Base-by-base conservation (phyloP, 1,140 invertebrate genomes). In the Drosophila pandora region DNA sequence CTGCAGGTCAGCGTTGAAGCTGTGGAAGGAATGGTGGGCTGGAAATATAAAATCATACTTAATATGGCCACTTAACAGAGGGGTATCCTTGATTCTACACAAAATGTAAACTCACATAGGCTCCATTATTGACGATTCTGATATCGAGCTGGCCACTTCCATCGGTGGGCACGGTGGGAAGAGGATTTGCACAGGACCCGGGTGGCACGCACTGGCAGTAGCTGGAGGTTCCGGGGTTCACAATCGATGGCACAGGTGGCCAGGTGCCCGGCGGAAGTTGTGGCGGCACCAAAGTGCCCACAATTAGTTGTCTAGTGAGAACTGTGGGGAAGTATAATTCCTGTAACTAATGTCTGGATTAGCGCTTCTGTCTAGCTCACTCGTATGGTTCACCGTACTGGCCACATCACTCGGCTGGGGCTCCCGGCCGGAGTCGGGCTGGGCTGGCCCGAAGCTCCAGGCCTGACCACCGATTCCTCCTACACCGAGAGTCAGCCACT, bases 51-150 rank as follows among this genome's bases (percentile, higher is more conserved):
- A 37, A 12, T 37, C 9, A 37, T 37, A 12, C 12, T 12, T 9
- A 37, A 37, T 37, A 37, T 12, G 34, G 34, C 12, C 34, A n/a
- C n/a, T n/a, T n/a, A n/a, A n/a, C n/a, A n/a, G n/a, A n/a, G n/a
- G n/a, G n/a, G n/a, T n/a, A n/a, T n/a, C n/a, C n/a, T n/a, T n/a
- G 23, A 23, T 3, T 23, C 37, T n/a, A 4, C 37, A 41, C n/a
- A 13, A n/a, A n/a, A 13, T 3, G 13, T 43, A 13, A 7, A 23
- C 78, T 80, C 25, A 87, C 76, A 94, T 34, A 64, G 2, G 49
- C 59, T 12, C 84, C 94, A 54, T 88, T 93, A 65, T 93, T 94
- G 2, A 95, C 94, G 21, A 95, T 94, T 69, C 94, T 92, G 68
- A 94, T 92, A 67, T 95, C 94, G 12, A 95, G 93, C 56, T 93